These are phyloP conservation scores for Semnornis frantzii DNA, from an alignment of 2,113 vertebrate species.

Conservation along the genomic window DNA sequence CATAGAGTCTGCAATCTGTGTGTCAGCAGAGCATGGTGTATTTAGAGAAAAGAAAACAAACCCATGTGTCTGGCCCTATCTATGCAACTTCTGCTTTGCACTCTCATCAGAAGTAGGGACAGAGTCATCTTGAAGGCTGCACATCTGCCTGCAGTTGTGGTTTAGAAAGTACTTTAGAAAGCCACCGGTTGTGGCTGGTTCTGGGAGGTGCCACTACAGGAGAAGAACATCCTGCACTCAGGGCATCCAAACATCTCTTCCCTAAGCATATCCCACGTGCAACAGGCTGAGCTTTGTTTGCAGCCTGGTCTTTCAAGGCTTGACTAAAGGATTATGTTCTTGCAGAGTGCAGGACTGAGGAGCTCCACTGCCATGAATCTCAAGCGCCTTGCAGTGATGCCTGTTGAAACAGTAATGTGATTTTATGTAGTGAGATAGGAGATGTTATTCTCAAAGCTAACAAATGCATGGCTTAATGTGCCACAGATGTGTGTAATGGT, in stretches of 20 bases:
- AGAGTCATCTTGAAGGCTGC: background rate
- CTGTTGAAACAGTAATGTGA: conserved; percentile 4
- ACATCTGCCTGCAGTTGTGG: background rate
- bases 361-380: background rate
- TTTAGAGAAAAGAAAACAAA: background rate
- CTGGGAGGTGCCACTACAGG: background rate
- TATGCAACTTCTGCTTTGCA: background rate
- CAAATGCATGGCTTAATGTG: conserved; percentile 37
- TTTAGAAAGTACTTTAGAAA: background rate
- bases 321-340: background rate
- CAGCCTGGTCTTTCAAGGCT: background rate
- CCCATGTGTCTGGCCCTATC: background rate
- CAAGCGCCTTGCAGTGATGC: background rate
- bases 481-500: conserved; percentile 58
- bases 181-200: background rate
- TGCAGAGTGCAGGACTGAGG: background rate
- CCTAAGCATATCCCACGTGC: background rate
- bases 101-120: background rate
- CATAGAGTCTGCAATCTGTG: background rate
- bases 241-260: background rate
- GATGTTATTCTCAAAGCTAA: conserved; percentile 24
- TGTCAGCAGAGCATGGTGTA: background rate
- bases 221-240: background rate
- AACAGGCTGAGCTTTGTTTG: background rate
- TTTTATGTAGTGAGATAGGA: conserved; percentile 45